Percentiles rank a stretch among this genome's conserved stretches.
Conservation (phyloP, 1,140 invertebrate species). For the Drosophila ananassae region DNA sequence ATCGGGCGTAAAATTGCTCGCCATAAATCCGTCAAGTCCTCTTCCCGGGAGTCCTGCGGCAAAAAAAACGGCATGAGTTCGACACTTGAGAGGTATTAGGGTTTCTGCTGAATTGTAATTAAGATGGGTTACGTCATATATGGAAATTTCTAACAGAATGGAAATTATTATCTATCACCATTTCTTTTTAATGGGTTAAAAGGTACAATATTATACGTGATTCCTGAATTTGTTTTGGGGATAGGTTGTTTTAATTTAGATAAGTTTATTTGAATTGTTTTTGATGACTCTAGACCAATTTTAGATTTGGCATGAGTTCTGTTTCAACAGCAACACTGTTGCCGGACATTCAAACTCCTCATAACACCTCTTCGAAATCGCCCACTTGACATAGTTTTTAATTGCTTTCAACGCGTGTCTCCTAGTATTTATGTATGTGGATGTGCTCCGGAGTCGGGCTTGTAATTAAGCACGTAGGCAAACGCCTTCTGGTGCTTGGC, state of each 20-base stretch:
- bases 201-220: background rate
- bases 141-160: too few species aligned
- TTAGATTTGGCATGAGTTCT: background rate
- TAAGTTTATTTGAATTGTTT: background rate
- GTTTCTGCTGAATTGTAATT: slow-evolving; percentile 1
- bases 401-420: slow-evolving; percentile 64
- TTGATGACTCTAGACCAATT: background rate
- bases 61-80: background rate
- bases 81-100: background rate
- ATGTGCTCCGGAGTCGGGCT: slow-evolving; percentile 28
- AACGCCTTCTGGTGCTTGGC: slow-evolving; percentile 21
- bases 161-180: background rate
- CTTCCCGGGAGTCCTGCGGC: slow-evolving; percentile 12
- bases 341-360: slow-evolving; percentile 6
- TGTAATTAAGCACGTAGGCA: slow-evolving; percentile 77
- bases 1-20: slow-evolving; percentile 69
- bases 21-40: slow-evolving; percentile 42
- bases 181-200: background rate
- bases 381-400: slow-evolving; percentile 61
- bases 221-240: too few species aligned
- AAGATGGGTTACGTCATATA: background rate
- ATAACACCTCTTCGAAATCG: background rate
- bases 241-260: slow-evolving; percentile 7
- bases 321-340: slow-evolving; percentile 19
- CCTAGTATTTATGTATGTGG: slow-evolving; percentile 33